Evolutionary conservation across 2,113 vertebrate species (phyloP).

Genomic region (Oncorhynchus gorbuscha): DNA sequence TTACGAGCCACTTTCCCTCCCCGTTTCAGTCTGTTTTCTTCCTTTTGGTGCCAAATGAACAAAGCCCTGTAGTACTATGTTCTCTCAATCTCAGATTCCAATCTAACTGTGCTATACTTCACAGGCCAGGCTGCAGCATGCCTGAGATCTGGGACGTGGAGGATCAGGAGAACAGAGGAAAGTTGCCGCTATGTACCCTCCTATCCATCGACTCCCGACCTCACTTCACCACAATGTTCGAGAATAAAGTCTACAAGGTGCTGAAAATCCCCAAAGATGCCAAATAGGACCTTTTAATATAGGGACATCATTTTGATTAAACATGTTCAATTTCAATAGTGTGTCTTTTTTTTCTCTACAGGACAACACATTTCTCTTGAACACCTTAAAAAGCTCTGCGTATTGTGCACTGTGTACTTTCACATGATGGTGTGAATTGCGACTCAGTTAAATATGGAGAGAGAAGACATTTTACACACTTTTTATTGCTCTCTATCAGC

Average conservation of each 20-base stretch:
- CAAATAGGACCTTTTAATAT: not conserved
- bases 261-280: not conserved
- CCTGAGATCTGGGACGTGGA: not conserved
- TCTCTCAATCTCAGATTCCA: not conserved
- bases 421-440: too few relatives aligned
- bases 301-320: not conserved
- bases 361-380: too few relatives aligned
- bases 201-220: not conserved
- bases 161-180: not conserved
- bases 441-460: not conserved
- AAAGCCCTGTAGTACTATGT: not conserved
- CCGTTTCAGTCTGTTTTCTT: too few relatives aligned
- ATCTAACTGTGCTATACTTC: not conserved
- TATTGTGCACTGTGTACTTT: too few relatives aligned
- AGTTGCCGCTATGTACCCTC: not conserved
- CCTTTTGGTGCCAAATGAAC: not conserved
- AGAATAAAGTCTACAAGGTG: not conserved
- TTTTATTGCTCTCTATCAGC: constrained; percentile 87
- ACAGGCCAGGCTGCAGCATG: not conserved
- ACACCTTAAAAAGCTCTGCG: too few relatives aligned
- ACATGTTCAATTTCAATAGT: not conserved
- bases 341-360: too few relatives aligned
- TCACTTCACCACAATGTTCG: not conserved
- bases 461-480: constrained; percentile 14
- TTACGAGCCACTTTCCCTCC: too few relatives aligned